These are phyloP conservation scores for Eupithecia centaureata DNA, from an alignment of 2,888 invertebrate species.

Conservation along the genomic window DNA sequence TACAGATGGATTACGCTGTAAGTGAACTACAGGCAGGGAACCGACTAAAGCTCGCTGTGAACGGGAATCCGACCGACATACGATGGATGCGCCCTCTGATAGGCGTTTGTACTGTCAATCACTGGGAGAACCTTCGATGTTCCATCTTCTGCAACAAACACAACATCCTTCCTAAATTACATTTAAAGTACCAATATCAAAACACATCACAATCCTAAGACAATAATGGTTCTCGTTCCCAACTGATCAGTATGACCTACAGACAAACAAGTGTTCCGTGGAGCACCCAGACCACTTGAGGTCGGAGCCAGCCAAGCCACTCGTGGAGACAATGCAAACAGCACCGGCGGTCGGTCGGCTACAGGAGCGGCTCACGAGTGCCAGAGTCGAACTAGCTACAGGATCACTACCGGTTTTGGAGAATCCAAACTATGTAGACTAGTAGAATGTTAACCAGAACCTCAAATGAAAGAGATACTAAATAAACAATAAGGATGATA, in stretches of 20 bases:
- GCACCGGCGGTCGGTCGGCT: background rate
- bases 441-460: background rate
- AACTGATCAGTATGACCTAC: background rate
- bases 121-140: background rate
- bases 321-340: background rate
- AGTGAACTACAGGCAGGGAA: constrained; percentile 26
- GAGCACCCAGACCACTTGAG: background rate
- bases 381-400: too few species aligned
- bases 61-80: constrained; percentile 13
- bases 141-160: background rate
- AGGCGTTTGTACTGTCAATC: background rate
- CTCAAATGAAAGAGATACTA: too few species aligned
- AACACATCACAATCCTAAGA: background rate
- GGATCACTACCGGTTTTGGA: background rate
- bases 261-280: background rate
- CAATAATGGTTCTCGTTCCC: background rate
- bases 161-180: background rate
- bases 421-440: background rate
- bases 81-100: background rate
- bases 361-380: too few species aligned
- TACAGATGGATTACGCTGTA: constrained; percentile 14
- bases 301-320: background rate
- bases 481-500: background rate
- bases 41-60: constrained; percentile 20
- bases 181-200: background rate